These are phyloP conservation scores for Tor tambroides DNA, from an alignment of 2,113 vertebrate species.

Conservation along the genomic window DNA sequence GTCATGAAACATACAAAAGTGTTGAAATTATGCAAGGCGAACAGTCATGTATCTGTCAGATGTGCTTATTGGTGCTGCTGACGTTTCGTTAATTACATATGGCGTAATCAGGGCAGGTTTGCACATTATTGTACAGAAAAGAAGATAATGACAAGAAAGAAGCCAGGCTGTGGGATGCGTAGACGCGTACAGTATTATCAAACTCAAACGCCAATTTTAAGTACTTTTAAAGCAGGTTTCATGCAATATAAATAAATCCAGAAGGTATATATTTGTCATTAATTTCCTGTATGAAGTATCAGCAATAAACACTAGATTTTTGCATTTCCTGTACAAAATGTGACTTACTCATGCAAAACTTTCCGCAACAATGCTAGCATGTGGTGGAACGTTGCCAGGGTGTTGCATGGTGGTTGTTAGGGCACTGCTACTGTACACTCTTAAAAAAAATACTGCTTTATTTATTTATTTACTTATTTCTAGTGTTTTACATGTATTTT, in stretches of 20 bases:
- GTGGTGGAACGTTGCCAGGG: not conserved
- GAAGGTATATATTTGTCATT: not conserved
- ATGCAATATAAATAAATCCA: not conserved
- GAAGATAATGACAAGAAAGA: slow-evolving; percentile 7
- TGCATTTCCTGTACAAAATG: not conserved
- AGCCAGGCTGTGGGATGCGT: not conserved
- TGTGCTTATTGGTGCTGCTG: slow-evolving; percentile 38
- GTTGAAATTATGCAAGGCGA: slow-evolving; percentile 37
- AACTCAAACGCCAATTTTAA: not conserved
- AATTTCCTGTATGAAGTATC: not conserved
- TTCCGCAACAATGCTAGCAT: not conserved
- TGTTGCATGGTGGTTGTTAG: not conserved
- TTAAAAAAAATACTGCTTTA: too few relatives aligned
- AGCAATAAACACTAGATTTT: not conserved
- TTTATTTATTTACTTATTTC: too few relatives aligned
- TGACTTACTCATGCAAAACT: not conserved
- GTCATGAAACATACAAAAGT: slow-evolving; percentile 48
- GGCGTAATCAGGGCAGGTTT: slow-evolving; percentile 60
- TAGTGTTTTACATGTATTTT: too few relatives aligned
- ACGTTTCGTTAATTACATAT: slow-evolving; percentile 58
- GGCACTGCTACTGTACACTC: too few relatives aligned
- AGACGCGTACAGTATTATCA: not conserved
- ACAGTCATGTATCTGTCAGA: slow-evolving; percentile 57
- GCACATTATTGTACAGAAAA: not conserved
- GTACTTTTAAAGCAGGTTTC: not conserved